Base-by-base conservation (phyloP, 2,888 invertebrate species). In the Proisotoma minuta region DNA sequence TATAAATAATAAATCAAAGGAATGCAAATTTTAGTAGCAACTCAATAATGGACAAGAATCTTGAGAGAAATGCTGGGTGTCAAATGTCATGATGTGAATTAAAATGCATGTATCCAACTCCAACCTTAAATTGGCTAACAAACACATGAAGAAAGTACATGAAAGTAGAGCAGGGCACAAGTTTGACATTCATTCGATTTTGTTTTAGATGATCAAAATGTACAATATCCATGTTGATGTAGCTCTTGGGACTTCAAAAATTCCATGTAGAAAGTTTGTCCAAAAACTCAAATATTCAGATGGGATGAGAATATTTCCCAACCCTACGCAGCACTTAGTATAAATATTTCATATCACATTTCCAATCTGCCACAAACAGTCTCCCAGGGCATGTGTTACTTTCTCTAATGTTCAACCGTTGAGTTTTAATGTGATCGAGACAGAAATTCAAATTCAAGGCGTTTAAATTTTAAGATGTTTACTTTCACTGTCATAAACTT, bases 331-430 rank as follows among this genome's bases (percentile, higher is more conserved):
- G 49, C 54, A 56, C 60, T 60, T 60, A 53, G 47, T 39, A 60
- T 60, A 53, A 60, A 60, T 60, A 60, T 60, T 60, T 60, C 49
- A 60, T 34, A 54, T 60, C 50, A 48, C 60, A 60, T 60, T 56
- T 60, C 60, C 60, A 60, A 56, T 60, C 60, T 60, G 60, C 50
- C 56, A 56, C 56, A 60, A 60, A 48, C 56, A 54, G 56, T 60
- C 28, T 60, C 26, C 56, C 26, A 43, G 43, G 40, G 43, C 52
- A 26, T 60, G 48, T 34, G 53, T 47, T 60, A 57, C 47, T 47
- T 47, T 57, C 43, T 23, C 24, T 57, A 27, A 40, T 57, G 47
- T 54, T 43, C 43, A 43, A 5, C 20, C 43, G 43, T 43, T 43
- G 43, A 43, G 20, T n/a, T 8, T 24, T 24, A 22, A 24, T 50